These are phyloP conservation scores for Coptotermes formosanus DNA, from an alignment of 1,140 invertebrate genomes.

Conservation along the genomic window DNA sequence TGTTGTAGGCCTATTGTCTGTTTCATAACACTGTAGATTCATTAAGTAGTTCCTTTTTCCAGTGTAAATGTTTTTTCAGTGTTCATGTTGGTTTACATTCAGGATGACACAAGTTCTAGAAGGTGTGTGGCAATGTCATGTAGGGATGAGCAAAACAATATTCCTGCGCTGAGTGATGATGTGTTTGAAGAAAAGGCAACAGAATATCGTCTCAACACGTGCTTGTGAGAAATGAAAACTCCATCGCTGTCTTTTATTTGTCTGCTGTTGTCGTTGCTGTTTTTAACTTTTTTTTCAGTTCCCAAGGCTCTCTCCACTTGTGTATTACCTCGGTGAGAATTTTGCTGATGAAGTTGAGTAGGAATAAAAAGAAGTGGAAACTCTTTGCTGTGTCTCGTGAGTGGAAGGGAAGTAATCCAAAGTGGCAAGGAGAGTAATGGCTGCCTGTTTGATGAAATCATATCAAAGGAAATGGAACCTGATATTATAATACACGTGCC, in stretches of 20 bases:
- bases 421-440: neutral
- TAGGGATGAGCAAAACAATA: neutral
- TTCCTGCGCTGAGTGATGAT: conserved; percentile 5
- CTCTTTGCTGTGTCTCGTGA: neutral
- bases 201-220: neutral
- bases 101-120: neutral
- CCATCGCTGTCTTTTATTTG: neutral
- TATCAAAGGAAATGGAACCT: neutral
- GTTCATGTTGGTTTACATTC: neutral
- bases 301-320: neutral
- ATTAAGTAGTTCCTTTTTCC: neutral
- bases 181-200: neutral
- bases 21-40: too few relatives aligned
- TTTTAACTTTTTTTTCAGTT: conserved; percentile 14
- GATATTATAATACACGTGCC: neutral
- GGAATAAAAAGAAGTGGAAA: conserved; percentile 7
- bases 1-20: too few relatives aligned
- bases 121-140: neutral
- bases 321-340: conserved; percentile 2
- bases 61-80: neutral
- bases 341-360: conserved; percentile 15
- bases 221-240: neutral
- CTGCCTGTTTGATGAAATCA: neutral
- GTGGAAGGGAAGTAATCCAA: neutral
- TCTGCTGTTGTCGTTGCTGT: neutral